phyloP scores from a whole-genome alignment of 2,113 vertebrate genomes.

The Menidia beryllina region DNA sequence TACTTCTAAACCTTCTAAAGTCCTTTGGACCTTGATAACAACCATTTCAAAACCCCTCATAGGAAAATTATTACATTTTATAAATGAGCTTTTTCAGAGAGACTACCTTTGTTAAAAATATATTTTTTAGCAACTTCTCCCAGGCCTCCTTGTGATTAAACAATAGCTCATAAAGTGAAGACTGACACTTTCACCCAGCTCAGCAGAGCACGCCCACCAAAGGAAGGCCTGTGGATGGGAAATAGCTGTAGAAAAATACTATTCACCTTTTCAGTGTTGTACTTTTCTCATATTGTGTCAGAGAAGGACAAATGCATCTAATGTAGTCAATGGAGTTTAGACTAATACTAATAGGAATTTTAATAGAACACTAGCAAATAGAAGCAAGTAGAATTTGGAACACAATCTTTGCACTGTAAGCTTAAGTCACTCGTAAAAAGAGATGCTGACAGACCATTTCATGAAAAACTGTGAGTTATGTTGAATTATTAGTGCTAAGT shows the following conservation, averaged over 20 bases:
- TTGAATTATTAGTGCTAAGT: slow-evolving; percentile 46
- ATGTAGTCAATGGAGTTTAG: slow-evolving; percentile 20
- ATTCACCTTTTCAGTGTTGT: slow-evolving; percentile 29
- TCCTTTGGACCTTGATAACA: slow-evolving; percentile 38
- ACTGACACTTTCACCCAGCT: slow-evolving; percentile 42
- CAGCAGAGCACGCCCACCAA: slow-evolving; percentile 37
- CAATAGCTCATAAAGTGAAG: slow-evolving; percentile 48
- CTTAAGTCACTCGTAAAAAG: slow-evolving; percentile 24
- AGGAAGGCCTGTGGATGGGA: slow-evolving; percentile 53
- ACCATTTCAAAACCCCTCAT: slow-evolving; percentile 47
- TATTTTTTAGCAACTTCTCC: slow-evolving; percentile 53
- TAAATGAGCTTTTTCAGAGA: slow-evolving; percentile 62
- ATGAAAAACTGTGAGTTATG: slow-evolving; percentile 27
- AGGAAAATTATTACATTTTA: slow-evolving; percentile 55
- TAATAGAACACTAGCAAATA: slow-evolving; percentile 27
- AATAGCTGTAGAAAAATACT: slow-evolving; percentile 82
- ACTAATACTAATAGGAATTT: slow-evolving; percentile 48
- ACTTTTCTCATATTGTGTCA: slow-evolving; percentile 24
- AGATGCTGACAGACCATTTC: slow-evolving; percentile 7
- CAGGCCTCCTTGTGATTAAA: slow-evolving; percentile 50
- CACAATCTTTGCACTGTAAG: slow-evolving; percentile 16
- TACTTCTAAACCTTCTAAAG: slow-evolving; percentile 44
- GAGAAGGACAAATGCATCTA: slow-evolving; percentile 29
- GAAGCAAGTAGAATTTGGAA: slow-evolving; percentile 5
- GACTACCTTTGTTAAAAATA: slow-evolving; percentile 77